Percentiles rank a stretch among this genome's conserved stretches.
phyloP scores from a whole-genome alignment of 2,888 invertebrate species.

The Aporophyla nigra region DNA sequence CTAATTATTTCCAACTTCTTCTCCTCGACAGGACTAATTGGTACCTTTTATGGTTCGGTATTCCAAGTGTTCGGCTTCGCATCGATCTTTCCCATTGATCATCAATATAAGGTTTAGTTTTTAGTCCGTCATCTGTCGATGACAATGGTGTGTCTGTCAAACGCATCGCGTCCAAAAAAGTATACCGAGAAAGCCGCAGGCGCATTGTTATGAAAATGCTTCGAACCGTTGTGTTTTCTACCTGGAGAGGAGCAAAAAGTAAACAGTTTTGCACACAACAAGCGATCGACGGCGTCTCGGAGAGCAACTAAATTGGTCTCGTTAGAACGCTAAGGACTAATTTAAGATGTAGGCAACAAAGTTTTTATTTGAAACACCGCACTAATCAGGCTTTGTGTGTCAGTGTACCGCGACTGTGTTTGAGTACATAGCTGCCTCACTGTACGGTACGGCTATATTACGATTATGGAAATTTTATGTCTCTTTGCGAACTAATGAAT shows the following conservation, averaged over 20 bases:
- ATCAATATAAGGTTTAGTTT: slow-evolving; percentile 85
- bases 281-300: slow-evolving; percentile 81
- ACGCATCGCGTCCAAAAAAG: slow-evolving; percentile 86
- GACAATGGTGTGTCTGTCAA: slow-evolving; percentile 90
- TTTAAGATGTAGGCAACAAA: slow-evolving; percentile 83
- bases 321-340: slow-evolving; percentile 87
- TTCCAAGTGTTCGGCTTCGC: slow-evolving; percentile 75
- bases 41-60: slow-evolving; percentile 78
- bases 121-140: slow-evolving; percentile 88
- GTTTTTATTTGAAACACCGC: slow-evolving; percentile 78
- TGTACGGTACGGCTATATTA: slow-evolving; percentile 70
- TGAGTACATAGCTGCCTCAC: slow-evolving; percentile 59
- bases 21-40: slow-evolving; percentile 78
- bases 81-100: slow-evolving; percentile 86
- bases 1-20: slow-evolving; percentile 66
- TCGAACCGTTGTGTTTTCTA: slow-evolving; percentile 88
- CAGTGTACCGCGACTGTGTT: slow-evolving; percentile 63
- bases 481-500: slow-evolving; percentile 76
- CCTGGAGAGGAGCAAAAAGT: slow-evolving; percentile 87
- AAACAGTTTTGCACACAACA: slow-evolving; percentile 85
- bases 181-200: slow-evolving; percentile 86
- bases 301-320: slow-evolving; percentile 85
- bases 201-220: slow-evolving; percentile 91
- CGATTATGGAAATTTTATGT: slow-evolving; percentile 75
- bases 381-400: slow-evolving; percentile 73